Conservation (phyloP, 2,797 vertebrate genomes). For the Luscinia megarhynchos region DNA sequence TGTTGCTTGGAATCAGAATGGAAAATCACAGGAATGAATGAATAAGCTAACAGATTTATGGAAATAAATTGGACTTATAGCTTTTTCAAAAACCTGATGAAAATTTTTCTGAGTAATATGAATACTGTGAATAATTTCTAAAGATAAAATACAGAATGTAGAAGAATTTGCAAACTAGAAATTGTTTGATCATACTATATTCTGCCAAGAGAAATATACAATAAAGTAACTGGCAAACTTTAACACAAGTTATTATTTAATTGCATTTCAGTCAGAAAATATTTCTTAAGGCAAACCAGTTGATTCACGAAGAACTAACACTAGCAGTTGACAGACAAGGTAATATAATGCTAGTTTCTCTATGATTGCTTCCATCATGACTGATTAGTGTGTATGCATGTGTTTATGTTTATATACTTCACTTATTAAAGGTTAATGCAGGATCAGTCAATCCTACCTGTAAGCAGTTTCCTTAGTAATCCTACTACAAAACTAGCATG, state of each 20-base stretch:
- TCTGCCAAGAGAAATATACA: not conserved
- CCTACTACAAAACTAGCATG: not conserved
- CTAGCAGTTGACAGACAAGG: not conserved
- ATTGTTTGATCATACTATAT: not conserved
- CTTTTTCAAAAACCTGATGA: not conserved
- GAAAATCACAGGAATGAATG: not conserved
- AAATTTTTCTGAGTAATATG: not conserved
- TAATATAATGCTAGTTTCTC: not conserved
- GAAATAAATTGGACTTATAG: accelerated
- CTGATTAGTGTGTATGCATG: not conserved
- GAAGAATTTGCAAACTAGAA: not conserved
- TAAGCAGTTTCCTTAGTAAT: not conserved
- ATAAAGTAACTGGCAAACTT: not conserved
- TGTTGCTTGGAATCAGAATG: not conserved
- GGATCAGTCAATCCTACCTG: not conserved
- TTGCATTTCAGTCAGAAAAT: not conserved
- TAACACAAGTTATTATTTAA: not conserved
- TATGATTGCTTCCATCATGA: not conserved
- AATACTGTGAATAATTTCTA: not conserved
- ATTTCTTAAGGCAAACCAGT: not conserved
- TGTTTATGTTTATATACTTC: not conserved
- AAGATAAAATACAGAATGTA: not conserved
- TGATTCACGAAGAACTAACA: not conserved
- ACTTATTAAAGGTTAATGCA: not conserved
- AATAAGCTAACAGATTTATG: not conserved